phyloP scores from a whole-genome alignment of 2,888 invertebrate genomes.

The Metacarcinus magister region DNA sequence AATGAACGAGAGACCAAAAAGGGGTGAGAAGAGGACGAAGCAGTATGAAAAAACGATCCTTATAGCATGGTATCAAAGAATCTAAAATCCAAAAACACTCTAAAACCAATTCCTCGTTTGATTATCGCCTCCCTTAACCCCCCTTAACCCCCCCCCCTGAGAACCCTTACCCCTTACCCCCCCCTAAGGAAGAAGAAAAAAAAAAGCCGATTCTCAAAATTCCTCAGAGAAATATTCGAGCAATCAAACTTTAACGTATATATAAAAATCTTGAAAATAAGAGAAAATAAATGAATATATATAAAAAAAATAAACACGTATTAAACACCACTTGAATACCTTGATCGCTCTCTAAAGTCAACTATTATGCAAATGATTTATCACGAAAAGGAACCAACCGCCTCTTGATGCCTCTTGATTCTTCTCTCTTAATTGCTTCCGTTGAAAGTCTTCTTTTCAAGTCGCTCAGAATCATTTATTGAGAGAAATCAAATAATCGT shows the following conservation, averaged over 20 bases:
- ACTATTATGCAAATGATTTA: constrained; percentile 79
- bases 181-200: constrained; percentile 40
- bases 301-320: not conserved
- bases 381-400: constrained; percentile 70
- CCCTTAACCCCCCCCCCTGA: not conserved
- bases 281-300: constrained; percentile 34
- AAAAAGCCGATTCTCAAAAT: constrained; percentile 53
- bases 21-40: not conserved
- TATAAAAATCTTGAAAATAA: not conserved
- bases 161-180: not conserved
- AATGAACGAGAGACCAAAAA: not conserved
- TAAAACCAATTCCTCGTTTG: constrained; percentile 61
- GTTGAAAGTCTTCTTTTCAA: constrained; percentile 78
- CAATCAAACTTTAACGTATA: constrained; percentile 62
- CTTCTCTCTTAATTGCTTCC: constrained; percentile 78
- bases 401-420: constrained; percentile 78
- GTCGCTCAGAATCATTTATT: constrained; percentile 60
- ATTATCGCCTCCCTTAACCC: constrained; percentile 52
- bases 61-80: not conserved
- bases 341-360: constrained; percentile 67
- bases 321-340: not conserved
- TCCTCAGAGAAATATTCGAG: constrained; percentile 66
- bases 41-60: not conserved
- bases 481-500: constrained; percentile 73
- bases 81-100: not conserved